Evolutionary conservation across 2,113 vertebrate species (phyloP), one percentile per base, ranked within the genome.

Genomic region (Eleginops maclovinus): DNA sequence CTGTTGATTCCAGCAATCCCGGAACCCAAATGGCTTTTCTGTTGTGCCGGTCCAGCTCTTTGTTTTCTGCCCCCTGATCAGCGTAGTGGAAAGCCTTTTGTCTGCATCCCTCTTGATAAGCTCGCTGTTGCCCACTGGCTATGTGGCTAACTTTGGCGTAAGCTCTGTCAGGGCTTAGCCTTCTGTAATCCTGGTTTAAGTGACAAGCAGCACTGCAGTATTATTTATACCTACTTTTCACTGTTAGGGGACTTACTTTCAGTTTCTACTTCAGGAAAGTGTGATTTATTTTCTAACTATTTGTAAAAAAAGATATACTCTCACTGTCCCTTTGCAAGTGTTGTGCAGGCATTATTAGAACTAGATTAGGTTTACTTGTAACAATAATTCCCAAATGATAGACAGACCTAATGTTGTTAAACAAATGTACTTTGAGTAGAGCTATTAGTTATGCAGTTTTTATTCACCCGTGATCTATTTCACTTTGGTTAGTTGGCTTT

Each of bases 101-200:
- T 92, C 63, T 67, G 75, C 26, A 12, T 26, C 84, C 72, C 83
- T 61, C 75, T 60, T 12, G 68, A 66, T 73, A 83, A 86, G 82
- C 90, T 84, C 79, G 70, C 68, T 81, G 88, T 87, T 87, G 84
- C 88, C 89, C 88, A 81, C 89, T 84, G 87, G 84, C 83, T 89
- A 59, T 77, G 73, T 75, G 83, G 90, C 90, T 94, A 94, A 94
- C 89, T 95, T 94, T 92, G 91, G 93, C 72, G 85, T 91, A 91
- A 92, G 87, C 87, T 73, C 81, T 89, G 87, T 84, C 69, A 63
- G 77, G 83, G 88, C 87, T 94, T 92, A 94, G 78, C 84, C 66
- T 47, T 49, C 69, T 79, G 67, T 95, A 94, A 95, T 95, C 94
- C 92, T 77, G 87, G 79, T 94, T 94, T 93, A 93, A 87, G 86